Percentiles rank a stretch among this genome's conserved stretches.
phyloP scores from a whole-genome alignment of 2,113 vertebrate species.

The Astur gentilis region DNA sequence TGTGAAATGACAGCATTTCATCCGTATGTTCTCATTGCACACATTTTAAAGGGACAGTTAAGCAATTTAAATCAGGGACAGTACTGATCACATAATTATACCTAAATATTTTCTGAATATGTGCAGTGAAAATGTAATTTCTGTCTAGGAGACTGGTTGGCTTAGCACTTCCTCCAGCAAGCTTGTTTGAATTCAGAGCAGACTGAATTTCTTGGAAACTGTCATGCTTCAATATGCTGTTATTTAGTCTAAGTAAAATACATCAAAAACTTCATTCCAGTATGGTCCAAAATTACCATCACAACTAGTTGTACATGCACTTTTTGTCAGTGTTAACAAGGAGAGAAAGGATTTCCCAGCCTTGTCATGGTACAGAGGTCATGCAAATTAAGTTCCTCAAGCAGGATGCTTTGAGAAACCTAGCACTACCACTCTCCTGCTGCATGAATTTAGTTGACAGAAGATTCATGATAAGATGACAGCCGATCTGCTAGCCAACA shows the following conservation, averaged over 20 bases:
- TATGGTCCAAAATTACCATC: not conserved
- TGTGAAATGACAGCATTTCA: slow-evolving; percentile 10
- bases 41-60: slow-evolving; percentile 40
- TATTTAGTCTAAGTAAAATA: not conserved
- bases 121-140: not conserved
- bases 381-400: not conserved
- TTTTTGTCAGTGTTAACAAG: not conserved
- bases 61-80: slow-evolving; percentile 18
- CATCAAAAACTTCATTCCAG: not conserved
- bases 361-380: not conserved
- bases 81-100: not conserved
- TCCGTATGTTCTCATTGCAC: slow-evolving; percentile 1
- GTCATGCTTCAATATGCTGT: not conserved
- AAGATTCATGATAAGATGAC: not conserved
- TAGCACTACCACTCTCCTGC: not conserved
- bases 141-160: not conserved
- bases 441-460: not conserved
- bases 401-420: not conserved
- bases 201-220: not conserved
- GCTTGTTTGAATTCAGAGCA: not conserved
- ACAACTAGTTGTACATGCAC: not conserved
- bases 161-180: not conserved
- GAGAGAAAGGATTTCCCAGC: not conserved
- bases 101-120: slow-evolving; percentile 28
- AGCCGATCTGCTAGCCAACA: not conserved